Percentiles rank a stretch among this genome's conserved stretches.
Conservation (phyloP, 2,797 vertebrate genomes). For the Oreochromis grahami region DNA sequence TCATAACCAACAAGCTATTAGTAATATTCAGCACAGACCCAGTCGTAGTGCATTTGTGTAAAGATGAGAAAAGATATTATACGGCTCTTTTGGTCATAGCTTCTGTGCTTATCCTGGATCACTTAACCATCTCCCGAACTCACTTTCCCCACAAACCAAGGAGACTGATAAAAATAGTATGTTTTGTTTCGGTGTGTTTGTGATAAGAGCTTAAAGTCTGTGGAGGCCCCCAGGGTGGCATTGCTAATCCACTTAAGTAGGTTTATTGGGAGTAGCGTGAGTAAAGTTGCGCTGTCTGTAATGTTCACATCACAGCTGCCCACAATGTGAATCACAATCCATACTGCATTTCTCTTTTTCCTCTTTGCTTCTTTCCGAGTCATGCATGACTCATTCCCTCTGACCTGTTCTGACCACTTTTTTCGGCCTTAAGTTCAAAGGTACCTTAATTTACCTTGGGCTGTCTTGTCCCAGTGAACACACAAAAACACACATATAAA, state of each 20-base stretch:
- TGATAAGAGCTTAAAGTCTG: conserved; percentile 66
- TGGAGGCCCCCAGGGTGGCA: conserved; percentile 55
- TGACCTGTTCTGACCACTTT: conserved; percentile 39
- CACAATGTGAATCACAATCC: conserved; percentile 59
- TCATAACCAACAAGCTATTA: conserved; percentile 14
- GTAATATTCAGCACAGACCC: background rate
- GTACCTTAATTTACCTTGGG: conserved; percentile 22
- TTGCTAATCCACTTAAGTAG: conserved; percentile 73
- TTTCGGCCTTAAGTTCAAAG: conserved; percentile 45
- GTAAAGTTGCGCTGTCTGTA: conserved; percentile 65
- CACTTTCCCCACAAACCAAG: conserved; percentile 9
- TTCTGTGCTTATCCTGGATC: conserved; percentile 29
- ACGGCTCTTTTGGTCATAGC: background rate
- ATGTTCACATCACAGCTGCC: conserved; percentile 63
- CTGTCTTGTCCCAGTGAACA: conserved; percentile 11
- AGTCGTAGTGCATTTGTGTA: background rate
- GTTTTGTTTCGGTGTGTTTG: conserved; percentile 67
- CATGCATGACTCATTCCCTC: conserved; percentile 42
- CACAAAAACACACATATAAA: background rate
- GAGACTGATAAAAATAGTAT: conserved; percentile 56
- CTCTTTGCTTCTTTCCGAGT: background rate
- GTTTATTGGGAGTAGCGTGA: conserved; percentile 64
- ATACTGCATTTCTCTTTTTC: conserved; percentile 20
- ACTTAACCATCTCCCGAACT: conserved; percentile 21
- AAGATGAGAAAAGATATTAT: conserved; percentile 2